These are phyloP conservation scores for Heliothis virescens DNA, from an alignment of 1,140 invertebrate species.

Conservation along the genomic window DNA sequence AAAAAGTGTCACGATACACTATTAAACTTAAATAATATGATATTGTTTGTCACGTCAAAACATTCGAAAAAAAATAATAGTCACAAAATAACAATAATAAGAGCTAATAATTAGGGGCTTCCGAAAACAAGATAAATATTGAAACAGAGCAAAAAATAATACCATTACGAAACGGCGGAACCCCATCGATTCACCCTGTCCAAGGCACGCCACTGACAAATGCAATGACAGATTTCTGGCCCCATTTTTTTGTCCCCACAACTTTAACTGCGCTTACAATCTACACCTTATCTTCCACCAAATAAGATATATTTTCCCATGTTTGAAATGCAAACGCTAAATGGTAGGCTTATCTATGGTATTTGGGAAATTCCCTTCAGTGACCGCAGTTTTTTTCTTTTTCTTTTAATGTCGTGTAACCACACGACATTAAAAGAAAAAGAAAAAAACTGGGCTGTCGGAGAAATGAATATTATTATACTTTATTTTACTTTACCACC, in stretches of 20 bases:
- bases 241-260: slow-evolving; percentile 46
- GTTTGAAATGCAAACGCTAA: neutral
- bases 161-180: slow-evolving; percentile 39
- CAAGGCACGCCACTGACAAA: slow-evolving; percentile 55
- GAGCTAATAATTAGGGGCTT: slow-evolving; percentile 7
- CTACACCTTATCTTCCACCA: neutral
- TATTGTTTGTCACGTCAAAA: neutral
- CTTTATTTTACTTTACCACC: slow-evolving; percentile 41
- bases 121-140: slow-evolving; percentile 50
- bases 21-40: no score
- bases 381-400: slow-evolving; percentile 51
- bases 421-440: slow-evolving; percentile 42
- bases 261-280: slow-evolving; percentile 2
- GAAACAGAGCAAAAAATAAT: slow-evolving; percentile 65
- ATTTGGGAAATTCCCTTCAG: slow-evolving; percentile 58
- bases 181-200: slow-evolving; percentile 47
- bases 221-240: slow-evolving; percentile 58
- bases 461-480: slow-evolving; percentile 35
- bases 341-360: slow-evolving; percentile 49
- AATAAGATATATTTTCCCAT: slow-evolving; percentile 37
- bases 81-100: slow-evolving; percentile 6
- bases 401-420: slow-evolving; percentile 39
- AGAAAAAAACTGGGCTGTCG: slow-evolving; percentile 45
- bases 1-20: neutral
- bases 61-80: neutral